Conservation (phyloP, 1,140 invertebrate genomes). For the Muscidifurax raptorellus region DNA sequence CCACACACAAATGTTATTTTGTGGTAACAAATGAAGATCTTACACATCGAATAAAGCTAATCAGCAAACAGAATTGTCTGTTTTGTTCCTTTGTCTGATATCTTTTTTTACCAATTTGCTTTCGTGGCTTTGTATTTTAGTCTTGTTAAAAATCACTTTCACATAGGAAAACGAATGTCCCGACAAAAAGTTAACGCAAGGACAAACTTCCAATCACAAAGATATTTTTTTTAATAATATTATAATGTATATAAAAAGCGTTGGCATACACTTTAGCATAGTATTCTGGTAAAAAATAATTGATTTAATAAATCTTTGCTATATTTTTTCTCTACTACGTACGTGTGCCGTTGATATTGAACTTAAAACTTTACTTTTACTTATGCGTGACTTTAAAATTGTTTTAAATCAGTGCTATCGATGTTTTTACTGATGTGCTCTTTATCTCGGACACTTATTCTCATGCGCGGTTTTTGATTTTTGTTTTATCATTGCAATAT, state of each 20-base stretch:
- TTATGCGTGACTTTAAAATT: background rate
- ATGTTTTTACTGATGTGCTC: background rate
- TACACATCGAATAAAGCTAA: constrained; percentile 27
- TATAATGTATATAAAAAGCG: constrained; percentile 38
- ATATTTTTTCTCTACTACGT: background rate
- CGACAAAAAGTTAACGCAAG: constrained; percentile 46
- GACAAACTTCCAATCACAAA: constrained; percentile 35
- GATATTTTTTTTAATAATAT: constrained; percentile 19
- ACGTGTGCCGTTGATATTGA: background rate
- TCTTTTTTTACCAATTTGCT: constrained; percentile 22
- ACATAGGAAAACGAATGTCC: constrained; percentile 43
- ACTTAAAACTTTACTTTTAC: constrained; percentile 9
- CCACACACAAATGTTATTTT: constrained; percentile 6
- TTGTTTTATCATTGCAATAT: background rate
- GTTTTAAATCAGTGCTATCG: background rate
- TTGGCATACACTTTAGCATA: constrained; percentile 30
- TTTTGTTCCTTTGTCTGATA: background rate
- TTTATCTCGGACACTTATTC: constrained; percentile 23
- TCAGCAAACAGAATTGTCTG: constrained; percentile 30
- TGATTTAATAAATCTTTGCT: constrained; percentile 21
- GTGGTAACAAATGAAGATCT: constrained; percentile 18
- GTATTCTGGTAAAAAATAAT: constrained; percentile 37
- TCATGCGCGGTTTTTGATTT: constrained; percentile 16
- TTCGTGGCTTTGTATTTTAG: constrained; percentile 25
- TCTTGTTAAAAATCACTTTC: constrained; percentile 36